Evolutionary conservation across 2,113 vertebrate genomes (phyloP), one percentile per base, ranked within the genome.

Genomic region (Pelusios castaneus): DNA sequence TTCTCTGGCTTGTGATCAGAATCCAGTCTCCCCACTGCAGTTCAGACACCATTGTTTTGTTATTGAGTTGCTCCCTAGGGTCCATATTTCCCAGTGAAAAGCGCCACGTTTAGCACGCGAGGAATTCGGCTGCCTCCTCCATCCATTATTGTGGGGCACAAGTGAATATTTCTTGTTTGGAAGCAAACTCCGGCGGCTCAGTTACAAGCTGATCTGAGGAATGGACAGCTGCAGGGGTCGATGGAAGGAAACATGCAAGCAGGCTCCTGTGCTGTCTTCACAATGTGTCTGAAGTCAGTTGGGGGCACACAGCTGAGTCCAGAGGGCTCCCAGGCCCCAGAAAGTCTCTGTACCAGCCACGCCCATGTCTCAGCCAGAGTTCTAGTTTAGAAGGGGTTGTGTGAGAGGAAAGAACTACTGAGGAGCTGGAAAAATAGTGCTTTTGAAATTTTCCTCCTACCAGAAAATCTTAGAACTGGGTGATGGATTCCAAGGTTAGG

Each of bases 1-100:
- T 58, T 27, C 7, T 29, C 31, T 14, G 6, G 31, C 13, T 6
- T 43, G 1, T 0, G 34, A 0, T 6, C 14, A 10, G 55, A n/a
- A 5, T 56, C 21, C 10, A 16, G 21, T 43, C 67, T 25, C 21
- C 1, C 17, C 67, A 24, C 56, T 9, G 82, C 56, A 17, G 34
- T 4, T 38, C 22, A 45, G 10, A 0, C 0, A 29, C 21, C 27
- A 3, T 27, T 0, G 67, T 21, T 70, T 7, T 29, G 38, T 56
- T 43, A 2, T 13, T 47, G 9, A 60, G 76, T 19, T 41, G 7
- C 81, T 89, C 55, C 19, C 49, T 0, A 0, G 17, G 2, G 54
- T 79, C 29, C 29, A 24, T 17, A 6, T 56, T 54, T 56, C 17
- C 70, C 0, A 0, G 41, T 17, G 29, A 31, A 2, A 52, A 84